These are phyloP conservation scores for Nephrotoma guestfalica DNA, from an alignment of 2,888 invertebrate genomes.

Conservation along the genomic window DNA sequence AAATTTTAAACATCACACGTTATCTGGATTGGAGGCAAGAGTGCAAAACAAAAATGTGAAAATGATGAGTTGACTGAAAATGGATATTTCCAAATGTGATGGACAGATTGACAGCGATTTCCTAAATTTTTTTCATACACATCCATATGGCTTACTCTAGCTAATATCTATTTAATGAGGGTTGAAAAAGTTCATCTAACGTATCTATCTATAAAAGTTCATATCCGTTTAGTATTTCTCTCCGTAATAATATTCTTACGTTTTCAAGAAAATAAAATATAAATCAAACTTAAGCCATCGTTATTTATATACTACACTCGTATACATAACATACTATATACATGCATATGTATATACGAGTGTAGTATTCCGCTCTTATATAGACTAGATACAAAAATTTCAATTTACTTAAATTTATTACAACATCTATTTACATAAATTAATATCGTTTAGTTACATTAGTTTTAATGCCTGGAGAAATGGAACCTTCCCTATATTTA, in stretches of 20 bases:
- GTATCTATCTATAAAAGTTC: background rate
- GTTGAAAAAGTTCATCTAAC: background rate
- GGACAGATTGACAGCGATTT: background rate
- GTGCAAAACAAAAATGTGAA: background rate
- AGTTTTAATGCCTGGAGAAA: background rate
- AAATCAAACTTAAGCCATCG: background rate
- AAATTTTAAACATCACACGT: background rate
- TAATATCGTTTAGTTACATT: background rate
- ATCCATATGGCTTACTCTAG: background rate
- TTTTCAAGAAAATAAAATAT: background rate
- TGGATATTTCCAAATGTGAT: background rate
- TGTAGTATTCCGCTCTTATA: background rate
- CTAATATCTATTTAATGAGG: background rate
- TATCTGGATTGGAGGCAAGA: background rate
- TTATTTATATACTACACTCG: background rate
- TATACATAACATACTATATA: background rate
- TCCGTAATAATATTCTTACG: no score
- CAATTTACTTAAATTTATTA: background rate
- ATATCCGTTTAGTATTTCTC: background rate
- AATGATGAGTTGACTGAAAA: background rate
- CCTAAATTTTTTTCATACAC: background rate
- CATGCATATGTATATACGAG: no score
- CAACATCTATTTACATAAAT: background rate
- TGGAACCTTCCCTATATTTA: background rate
- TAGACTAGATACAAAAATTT: background rate